Conservation (phyloP, 92 coral and sea anemone species). For the Epizoanthus stellaris region DNA sequence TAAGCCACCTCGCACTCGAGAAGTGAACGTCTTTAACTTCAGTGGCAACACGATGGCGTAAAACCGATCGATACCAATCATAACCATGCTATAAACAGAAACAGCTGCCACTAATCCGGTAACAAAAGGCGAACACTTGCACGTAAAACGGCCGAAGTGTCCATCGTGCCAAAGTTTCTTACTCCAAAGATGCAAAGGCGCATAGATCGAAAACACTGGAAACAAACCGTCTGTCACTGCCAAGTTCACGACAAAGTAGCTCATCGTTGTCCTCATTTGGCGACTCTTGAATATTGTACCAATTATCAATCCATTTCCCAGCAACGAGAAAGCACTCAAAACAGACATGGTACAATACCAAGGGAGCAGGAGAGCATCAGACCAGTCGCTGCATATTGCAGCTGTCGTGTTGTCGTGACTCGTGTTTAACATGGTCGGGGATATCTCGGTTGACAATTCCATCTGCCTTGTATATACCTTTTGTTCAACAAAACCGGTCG, state of each 20-base stretch:
- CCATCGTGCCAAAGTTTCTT: background rate
- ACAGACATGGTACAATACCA: background rate
- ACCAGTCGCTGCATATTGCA: no score
- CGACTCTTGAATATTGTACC: background rate
- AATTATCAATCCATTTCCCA: background rate
- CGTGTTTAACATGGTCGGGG: no score
- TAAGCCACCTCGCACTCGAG: no score
- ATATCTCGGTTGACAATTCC: no score
- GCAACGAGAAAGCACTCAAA: background rate
- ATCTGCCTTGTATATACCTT: no score
- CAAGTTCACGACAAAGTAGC: background rate
- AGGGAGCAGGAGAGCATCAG: no score
- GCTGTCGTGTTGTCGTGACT: no score
- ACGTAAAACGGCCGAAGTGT: background rate
- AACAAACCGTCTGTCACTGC: background rate
- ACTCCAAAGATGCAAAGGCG: background rate
- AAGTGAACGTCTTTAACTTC: no score
- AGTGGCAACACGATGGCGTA: background rate
- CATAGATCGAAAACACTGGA: background rate
- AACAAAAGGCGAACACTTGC: background rate
- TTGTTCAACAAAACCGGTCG: no score
- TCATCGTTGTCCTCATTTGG: background rate
- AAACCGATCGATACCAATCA: constrained; percentile 1
- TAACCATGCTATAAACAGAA: background rate
- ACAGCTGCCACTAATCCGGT: background rate